These are phyloP conservation scores for Hyla sarda DNA, from an alignment of 2,113 vertebrate genomes.

Conservation along the genomic window DNA sequence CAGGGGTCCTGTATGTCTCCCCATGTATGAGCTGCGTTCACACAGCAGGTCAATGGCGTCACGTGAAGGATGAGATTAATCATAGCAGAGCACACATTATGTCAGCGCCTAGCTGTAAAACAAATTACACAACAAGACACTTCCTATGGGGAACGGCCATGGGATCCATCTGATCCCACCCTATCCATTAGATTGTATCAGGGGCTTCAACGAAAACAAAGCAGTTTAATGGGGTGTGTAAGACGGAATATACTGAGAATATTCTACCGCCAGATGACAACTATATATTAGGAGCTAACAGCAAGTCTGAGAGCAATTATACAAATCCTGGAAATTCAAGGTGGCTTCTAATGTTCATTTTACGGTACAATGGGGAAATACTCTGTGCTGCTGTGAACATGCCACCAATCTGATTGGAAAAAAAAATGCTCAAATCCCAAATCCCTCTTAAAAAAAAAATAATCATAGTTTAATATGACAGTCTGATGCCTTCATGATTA, in stretches of 20 bases:
- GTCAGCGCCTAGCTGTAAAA: slow-evolving; percentile 11
- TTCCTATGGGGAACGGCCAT: neutral
- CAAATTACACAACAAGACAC: slow-evolving; percentile 23
- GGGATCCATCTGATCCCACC: neutral
- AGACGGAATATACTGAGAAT: neutral
- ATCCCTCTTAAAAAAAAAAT: neutral
- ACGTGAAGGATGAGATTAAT: slow-evolving; percentile 26
- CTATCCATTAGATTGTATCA: neutral
- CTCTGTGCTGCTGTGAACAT: neutral
- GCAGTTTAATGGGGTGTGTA: neutral
- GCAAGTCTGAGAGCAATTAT: neutral
- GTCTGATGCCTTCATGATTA: neutral
- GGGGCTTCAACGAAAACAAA: neutral
- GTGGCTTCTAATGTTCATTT: neutral
- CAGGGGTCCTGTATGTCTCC: neutral
- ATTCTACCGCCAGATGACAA: neutral
- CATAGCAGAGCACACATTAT: neutral
- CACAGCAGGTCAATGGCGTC: slow-evolving; percentile 11
- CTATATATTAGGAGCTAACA: neutral
- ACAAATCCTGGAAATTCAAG: neutral
- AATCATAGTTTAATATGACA: neutral
- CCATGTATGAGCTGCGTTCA: neutral
- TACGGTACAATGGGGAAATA: neutral
- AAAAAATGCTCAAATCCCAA: neutral
- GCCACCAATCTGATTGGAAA: too few species aligned